A percentile compares a stretch with the other conserved stretches of the same genome.
Conservation (phyloP, 2,797 vertebrate genomes). For the Scomberomorus guttatus region DNA sequence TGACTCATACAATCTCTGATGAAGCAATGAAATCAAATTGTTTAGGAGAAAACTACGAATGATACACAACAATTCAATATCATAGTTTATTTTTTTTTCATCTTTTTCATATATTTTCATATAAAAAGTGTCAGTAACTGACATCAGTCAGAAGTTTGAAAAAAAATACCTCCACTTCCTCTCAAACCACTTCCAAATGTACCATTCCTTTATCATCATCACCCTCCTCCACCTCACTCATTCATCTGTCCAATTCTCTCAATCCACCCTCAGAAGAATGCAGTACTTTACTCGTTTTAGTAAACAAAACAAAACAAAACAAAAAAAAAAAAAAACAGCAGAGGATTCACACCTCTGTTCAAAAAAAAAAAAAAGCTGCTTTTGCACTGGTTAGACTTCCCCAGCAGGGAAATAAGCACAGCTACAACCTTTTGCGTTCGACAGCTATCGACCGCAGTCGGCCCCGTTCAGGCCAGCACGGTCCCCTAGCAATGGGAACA, state of each 20-base stretch:
- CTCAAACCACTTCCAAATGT: conserved; percentile 83
- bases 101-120: conserved; percentile 74
- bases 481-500: conserved; percentile 52
- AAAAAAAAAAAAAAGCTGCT: conserved; percentile 75
- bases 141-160: conserved; percentile 83
- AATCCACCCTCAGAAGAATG: conserved; percentile 81
- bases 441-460: conserved; percentile 67
- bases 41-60: conserved; percentile 76
- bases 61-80: conserved; percentile 81
- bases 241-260: conserved; percentile 72
- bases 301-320: conserved; percentile 81
- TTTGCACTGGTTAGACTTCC: conserved; percentile 85
- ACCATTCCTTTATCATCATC: conserved; percentile 79
- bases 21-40: conserved; percentile 38
- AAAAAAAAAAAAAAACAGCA: conserved; percentile 61
- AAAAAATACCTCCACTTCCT: conserved; percentile 73
- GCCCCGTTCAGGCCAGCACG: conserved; percentile 56
- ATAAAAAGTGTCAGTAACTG: conserved; percentile 87
- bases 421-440: conserved; percentile 74
- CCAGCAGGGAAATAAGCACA: conserved; percentile 79
- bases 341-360: conserved; percentile 69
- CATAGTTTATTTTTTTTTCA: conserved; percentile 77
- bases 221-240: conserved; percentile 56
- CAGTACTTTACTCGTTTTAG: conserved; percentile 85
- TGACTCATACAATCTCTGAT: conserved; percentile 45